Conservation (phyloP, 1,140 invertebrate genomes). For the Drosophila yakuba region DNA sequence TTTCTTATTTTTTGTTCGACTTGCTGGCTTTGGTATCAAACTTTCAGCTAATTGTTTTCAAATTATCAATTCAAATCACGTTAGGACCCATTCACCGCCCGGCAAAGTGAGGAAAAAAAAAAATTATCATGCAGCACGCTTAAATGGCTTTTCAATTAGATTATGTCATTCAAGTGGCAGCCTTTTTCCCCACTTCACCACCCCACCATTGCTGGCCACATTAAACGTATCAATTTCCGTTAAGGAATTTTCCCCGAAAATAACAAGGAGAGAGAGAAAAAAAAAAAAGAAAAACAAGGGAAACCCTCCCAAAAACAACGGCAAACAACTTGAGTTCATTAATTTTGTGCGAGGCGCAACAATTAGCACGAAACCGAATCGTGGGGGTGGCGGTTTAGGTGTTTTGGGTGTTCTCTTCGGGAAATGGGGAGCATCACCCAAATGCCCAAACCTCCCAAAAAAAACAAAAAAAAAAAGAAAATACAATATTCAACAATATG, state of each 20-base stretch:
- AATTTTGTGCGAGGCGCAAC: slow-evolving; percentile 81
- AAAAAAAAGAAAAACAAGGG: slow-evolving; percentile 3
- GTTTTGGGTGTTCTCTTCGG: slow-evolving; percentile 1
- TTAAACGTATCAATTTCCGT: slow-evolving; percentile 77
- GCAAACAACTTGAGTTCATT: slow-evolving; percentile 80
- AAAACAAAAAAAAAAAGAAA: slow-evolving; percentile 10
- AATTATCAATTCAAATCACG: slow-evolving; percentile 83
- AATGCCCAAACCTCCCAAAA: neutral
- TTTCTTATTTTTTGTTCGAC: no score
- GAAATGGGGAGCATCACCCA: slow-evolving; percentile 19
- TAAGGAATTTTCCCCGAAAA: slow-evolving; percentile 61
- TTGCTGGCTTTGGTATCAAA: slow-evolving; percentile 16
- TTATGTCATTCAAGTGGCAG: slow-evolving; percentile 75
- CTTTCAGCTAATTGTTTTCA: slow-evolving; percentile 67
- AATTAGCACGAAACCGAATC: slow-evolving; percentile 79
- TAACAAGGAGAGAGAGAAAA: slow-evolving; percentile 1
- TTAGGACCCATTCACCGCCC: slow-evolving; percentile 17
- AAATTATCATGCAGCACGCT: slow-evolving; percentile 82
- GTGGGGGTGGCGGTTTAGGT: slow-evolving; percentile 7
- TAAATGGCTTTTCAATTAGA: slow-evolving; percentile 83
- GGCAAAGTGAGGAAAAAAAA: slow-evolving; percentile 14
- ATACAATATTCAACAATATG: slow-evolving; percentile 77
- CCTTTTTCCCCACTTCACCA: slow-evolving; percentile 12
- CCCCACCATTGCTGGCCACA: slow-evolving; percentile 19
- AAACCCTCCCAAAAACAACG: slow-evolving; percentile 39